These are phyloP conservation scores for Mastigias papua DNA, from an alignment of 30 jellyfish, hydroid and myxozoan species.

Conservation along the genomic window DNA sequence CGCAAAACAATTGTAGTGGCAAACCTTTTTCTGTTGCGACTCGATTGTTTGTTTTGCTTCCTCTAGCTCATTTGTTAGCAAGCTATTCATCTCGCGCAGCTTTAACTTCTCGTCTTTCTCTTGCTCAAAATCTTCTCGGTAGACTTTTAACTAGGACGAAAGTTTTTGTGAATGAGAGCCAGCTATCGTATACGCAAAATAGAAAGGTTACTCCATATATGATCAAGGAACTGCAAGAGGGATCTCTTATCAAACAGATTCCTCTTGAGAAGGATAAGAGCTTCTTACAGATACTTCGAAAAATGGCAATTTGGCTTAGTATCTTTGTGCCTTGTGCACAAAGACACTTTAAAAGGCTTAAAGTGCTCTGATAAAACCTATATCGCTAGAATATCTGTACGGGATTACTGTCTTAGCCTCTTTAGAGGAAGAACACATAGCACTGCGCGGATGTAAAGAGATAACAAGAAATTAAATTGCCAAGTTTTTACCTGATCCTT, in stretches of 20 bases:
- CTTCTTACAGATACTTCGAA: too few species aligned
- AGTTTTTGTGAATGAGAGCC: neutral
- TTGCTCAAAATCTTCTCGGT: slow-evolving; percentile 66
- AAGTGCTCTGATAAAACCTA: too few species aligned
- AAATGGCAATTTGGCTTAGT: too few species aligned
- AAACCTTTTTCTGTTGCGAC: slow-evolving; percentile 64
- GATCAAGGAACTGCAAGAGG: neutral
- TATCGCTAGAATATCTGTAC: too few species aligned
- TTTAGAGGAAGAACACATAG: neutral
- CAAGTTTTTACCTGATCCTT: slow-evolving; percentile 51
- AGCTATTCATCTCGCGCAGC: slow-evolving; percentile 40
- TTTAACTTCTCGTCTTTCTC: slow-evolving; percentile 58
- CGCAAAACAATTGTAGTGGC: neutral
- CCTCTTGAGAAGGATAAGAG: too few species aligned
- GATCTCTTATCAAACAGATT: neutral
- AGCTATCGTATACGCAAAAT: neutral
- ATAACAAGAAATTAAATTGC: neutral
- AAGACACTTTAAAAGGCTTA: too few species aligned
- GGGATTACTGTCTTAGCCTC: too few species aligned
- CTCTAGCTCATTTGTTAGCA: slow-evolving; percentile 63
- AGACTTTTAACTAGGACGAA: slow-evolving; percentile 42
- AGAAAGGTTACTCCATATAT: neutral
- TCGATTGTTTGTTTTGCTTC: slow-evolving; percentile 66
- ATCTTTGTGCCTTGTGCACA: too few species aligned
- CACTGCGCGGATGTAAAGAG: neutral